phyloP scores from a whole-genome alignment of 2,888 invertebrate genomes.

The Drosophila rubida region DNA sequence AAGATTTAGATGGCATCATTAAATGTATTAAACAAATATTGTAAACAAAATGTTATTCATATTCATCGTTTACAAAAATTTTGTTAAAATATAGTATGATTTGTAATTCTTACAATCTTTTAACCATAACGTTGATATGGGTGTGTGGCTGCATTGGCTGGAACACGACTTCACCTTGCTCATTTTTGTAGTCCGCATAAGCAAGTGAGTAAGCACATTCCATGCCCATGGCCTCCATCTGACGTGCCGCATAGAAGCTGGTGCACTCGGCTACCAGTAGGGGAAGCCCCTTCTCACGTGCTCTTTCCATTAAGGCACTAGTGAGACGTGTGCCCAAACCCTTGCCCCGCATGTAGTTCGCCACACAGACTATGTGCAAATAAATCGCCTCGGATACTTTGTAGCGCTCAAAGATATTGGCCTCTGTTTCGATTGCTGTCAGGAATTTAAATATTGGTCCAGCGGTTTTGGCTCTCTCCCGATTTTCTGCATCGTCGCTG shows the following conservation, averaged over 20 bases:
- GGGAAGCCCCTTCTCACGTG: constrained; percentile 50
- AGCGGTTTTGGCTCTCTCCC: neutral
- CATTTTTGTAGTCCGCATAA: constrained; percentile 59
- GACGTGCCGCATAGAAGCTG: constrained; percentile 60
- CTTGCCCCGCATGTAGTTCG: constrained; percentile 48
- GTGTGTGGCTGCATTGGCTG: constrained; percentile 55
- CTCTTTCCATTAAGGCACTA: constrained; percentile 51
- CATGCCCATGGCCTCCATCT: constrained; percentile 62
- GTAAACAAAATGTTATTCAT: too few relatives aligned
- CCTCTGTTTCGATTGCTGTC: constrained; percentile 50
- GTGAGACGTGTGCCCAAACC: constrained; percentile 55
- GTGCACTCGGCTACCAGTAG: constrained; percentile 60
- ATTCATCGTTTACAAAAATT: too few relatives aligned
- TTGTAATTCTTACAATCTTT: too few relatives aligned
- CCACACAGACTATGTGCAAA: constrained; percentile 51
- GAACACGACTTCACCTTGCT: constrained; percentile 51
- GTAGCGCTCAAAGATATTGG: constrained; percentile 59
- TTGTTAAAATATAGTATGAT: too few relatives aligned
- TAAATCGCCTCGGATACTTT: constrained; percentile 50
- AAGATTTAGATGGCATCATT: neutral
- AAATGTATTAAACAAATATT: neutral
- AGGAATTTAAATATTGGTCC: constrained; percentile 42
- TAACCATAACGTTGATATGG: constrained; percentile 16
- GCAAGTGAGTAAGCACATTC: constrained; percentile 47
- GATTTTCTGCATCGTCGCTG: constrained; percentile 16